phyloP scores from a whole-genome alignment of 2,888 invertebrate species.

The Mellilla xanthometata region DNA sequence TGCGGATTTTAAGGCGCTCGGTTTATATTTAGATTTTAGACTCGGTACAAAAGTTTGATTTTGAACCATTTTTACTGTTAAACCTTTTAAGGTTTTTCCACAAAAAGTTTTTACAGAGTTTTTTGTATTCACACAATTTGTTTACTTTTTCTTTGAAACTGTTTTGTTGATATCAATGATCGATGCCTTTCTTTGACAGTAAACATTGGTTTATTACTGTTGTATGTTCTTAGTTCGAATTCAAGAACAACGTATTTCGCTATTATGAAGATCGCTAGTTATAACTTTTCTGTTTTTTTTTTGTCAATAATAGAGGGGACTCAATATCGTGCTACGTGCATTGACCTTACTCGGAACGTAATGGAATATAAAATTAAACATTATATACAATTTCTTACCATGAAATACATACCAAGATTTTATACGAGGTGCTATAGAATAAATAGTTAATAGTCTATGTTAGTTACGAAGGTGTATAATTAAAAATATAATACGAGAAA shows the following conservation, averaged over 20 bases:
- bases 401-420: too few species aligned
- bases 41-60: too few species aligned
- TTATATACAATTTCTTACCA: too few species aligned
- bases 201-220: slow-evolving; percentile 60
- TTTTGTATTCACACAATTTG: too few species aligned
- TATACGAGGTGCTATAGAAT: too few species aligned
- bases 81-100: too few species aligned
- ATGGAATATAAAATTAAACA: slow-evolving; percentile 38
- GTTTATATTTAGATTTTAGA: slow-evolving; percentile 12
- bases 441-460: too few species aligned
- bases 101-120: too few species aligned
- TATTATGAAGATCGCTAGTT: slow-evolving; percentile 59
- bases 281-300: slow-evolving; percentile 54
- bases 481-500: too few species aligned
- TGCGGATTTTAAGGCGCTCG: slow-evolving; percentile 22
- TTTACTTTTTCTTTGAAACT: too few species aligned
- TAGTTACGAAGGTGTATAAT: too few species aligned
- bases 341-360: slow-evolving; percentile 53
- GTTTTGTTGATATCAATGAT: slow-evolving; percentile 5
- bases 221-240: slow-evolving; percentile 58
- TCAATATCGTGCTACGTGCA: slow-evolving; percentile 52
- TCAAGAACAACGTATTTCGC: slow-evolving; percentile 55
- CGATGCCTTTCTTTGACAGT: slow-evolving; percentile 23
- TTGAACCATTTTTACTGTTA: too few species aligned
- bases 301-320: slow-evolving; percentile 52